A percentile compares a stretch with the other conserved stretches of the same genome.
These are phyloP conservation scores for Saturnia japonica DNA, from an alignment of 2,888 invertebrate species.

Conservation along the genomic window DNA sequence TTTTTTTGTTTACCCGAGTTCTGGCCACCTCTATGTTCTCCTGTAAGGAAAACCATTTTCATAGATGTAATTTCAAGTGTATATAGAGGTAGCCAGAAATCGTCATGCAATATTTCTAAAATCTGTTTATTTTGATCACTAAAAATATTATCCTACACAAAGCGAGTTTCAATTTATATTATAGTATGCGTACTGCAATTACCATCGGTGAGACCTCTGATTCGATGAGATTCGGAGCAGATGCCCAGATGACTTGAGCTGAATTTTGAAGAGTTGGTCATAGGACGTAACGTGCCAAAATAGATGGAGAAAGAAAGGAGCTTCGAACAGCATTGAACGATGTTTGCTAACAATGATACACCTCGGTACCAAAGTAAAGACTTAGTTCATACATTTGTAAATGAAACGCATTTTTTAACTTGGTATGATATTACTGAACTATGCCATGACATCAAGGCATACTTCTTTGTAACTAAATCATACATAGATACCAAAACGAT, in stretches of 20 bases:
- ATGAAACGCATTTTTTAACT: not conserved
- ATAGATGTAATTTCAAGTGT: slow-evolving; percentile 38
- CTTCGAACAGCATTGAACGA: too few relatives aligned
- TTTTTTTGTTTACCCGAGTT: slow-evolving; percentile 30
- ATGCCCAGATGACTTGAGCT: not conserved
- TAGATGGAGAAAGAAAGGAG: too few relatives aligned
- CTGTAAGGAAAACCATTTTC: slow-evolving; percentile 69
- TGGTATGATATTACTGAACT: too few relatives aligned
- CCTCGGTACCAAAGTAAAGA: too few relatives aligned
- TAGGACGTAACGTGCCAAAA: not conserved
- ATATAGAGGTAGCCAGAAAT: slow-evolving; percentile 57
- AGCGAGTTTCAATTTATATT: not conserved
- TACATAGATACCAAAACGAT: too few relatives aligned
- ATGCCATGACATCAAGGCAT: too few relatives aligned
- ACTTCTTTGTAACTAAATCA: too few relatives aligned
- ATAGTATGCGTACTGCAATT: not conserved
- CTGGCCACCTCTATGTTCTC: slow-evolving; percentile 69
- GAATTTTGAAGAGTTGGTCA: not conserved
- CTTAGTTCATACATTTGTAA: too few relatives aligned
- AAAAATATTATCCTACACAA: not conserved
- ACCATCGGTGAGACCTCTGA: not conserved
- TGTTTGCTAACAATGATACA: too few relatives aligned
- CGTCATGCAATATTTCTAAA: slow-evolving; percentile 30
- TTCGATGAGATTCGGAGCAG: too few relatives aligned
- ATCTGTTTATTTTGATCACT: not conserved